phyloP scores from a whole-genome alignment of 2,113 vertebrate genomes.

The Tinamus guttatus region DNA sequence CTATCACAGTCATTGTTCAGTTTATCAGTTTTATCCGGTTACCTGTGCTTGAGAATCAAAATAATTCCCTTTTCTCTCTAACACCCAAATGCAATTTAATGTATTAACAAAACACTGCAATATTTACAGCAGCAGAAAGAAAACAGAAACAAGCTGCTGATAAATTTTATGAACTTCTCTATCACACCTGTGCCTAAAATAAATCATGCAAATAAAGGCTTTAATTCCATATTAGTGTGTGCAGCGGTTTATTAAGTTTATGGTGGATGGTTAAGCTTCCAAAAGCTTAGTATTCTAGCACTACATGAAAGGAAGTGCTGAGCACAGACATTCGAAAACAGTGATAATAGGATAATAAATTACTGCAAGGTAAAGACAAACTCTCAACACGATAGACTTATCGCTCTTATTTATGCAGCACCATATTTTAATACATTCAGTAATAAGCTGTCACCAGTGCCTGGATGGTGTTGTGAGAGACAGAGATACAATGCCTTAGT shows the following conservation, averaged over 20 bases:
- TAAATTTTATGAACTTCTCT: constrained; percentile 31
- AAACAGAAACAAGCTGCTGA: neutral
- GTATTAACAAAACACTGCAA: neutral
- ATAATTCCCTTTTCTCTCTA: neutral
- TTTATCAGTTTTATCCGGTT: constrained; percentile 11
- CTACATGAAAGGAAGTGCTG: constrained; percentile 62
- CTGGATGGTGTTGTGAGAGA: neutral
- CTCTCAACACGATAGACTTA: neutral
- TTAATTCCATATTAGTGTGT: constrained; percentile 28
- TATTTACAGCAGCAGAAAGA: neutral
- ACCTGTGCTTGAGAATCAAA: neutral
- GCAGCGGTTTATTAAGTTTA: constrained; percentile 29
- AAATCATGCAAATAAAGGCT: constrained; percentile 48
- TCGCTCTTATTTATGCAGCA: constrained; percentile 22
- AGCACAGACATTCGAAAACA: constrained; percentile 75
- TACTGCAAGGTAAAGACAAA: constrained; percentile 52
- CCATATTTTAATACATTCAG: neutral
- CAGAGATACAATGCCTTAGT: rapidly evolving
- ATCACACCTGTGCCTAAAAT: constrained; percentile 7
- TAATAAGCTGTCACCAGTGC: neutral
- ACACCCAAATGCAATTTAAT: neutral
- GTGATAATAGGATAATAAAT: constrained; percentile 82
- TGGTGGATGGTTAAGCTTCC: constrained; percentile 11
- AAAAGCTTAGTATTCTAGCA: constrained; percentile 64
- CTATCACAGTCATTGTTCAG: neutral